Base-by-base conservation (phyloP, 2,888 invertebrate species). In the Mythimna vitellina region DNA sequence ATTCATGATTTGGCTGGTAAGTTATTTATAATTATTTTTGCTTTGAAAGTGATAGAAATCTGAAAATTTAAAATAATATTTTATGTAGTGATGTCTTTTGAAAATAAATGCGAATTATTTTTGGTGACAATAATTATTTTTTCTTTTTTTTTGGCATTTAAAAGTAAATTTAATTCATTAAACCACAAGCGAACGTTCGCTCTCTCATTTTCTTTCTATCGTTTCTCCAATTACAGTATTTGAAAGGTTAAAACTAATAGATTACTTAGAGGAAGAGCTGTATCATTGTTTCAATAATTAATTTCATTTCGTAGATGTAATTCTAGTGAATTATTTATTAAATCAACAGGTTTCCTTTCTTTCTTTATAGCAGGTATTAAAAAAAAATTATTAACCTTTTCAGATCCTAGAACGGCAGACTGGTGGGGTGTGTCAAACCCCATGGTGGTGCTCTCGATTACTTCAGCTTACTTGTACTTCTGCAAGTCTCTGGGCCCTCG, bases 1-100 rank as follows among this genome's bases (percentile, higher is more conserved):
- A 60, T 88, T 9, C 80, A 89, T 22, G 91, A 91, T 38, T 84
- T 88, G 51, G 84, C 86, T 22, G 89, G 91, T 91, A 32, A 88
- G 90, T 84, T 32, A 9, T 25, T 51, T 56, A 1, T 32, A 54
- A 51, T 29, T 20, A 25, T 20, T 57, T 57, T 32, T 32, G 9
- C 0, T 32, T 56, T 6, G 20, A 5, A 32, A 57, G 5, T 35
- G 10, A 35, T 32, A 22, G 20, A 20, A 57, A 32, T 20, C 3
- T 57, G 4, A 8, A 29, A 54, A 17, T 57, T 20, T 20, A 9
- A 29, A 54, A 7, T 25, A 17, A 38, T 62, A 46, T 22, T 69
- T 49, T 42, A 1, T 29, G 5, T 17, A 17, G 14, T 17, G 14
- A 46, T 14, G 14, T 17, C 14, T 5, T 42, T 46, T 46, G 17